Evolutionary conservation across 92 coral and sea anemone genomes (phyloP).

Genomic region (Hydrozoanthus gracilis): DNA sequence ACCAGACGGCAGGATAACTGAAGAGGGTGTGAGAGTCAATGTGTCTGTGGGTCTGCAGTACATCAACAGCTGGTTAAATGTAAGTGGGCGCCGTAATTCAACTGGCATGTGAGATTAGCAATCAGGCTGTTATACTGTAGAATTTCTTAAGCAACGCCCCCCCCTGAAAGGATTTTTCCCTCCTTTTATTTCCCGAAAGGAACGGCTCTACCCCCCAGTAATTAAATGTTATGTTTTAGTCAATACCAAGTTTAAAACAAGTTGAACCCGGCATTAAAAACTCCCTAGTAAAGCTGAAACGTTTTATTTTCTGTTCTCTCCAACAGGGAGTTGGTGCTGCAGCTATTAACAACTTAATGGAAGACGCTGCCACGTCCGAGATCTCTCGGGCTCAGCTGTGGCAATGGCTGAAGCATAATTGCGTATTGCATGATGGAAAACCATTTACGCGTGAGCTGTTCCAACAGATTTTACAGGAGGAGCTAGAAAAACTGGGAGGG

Average conservation of each 20-base stretch:
- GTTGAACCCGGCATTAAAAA: no score
- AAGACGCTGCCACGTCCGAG: slow-evolving; percentile 98
- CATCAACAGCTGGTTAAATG: slow-evolving; percentile 93
- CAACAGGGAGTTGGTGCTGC: slow-evolving; percentile 92
- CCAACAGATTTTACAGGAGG: slow-evolving; percentile 75
- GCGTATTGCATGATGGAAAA: slow-evolving; percentile 74
- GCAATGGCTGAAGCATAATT: slow-evolving; percentile 89
- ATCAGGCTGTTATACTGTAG: no score
- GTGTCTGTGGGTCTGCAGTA: slow-evolving; percentile 87
- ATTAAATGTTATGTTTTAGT: no score
- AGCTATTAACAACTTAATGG: slow-evolving; percentile 94
- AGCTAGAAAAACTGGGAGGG: slow-evolving; percentile 88
- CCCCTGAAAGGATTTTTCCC: no score
- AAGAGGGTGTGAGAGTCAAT: slow-evolving; percentile 85
- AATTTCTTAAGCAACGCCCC: no score
- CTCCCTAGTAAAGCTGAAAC: not conserved
- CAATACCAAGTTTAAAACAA: no score
- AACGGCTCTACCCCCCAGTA: no score
- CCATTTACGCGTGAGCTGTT: slow-evolving; percentile 75
- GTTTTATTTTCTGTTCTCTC: not conserved
- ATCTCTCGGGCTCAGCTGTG: slow-evolving; percentile 97
- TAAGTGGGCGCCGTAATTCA: slow-evolving; percentile 10
- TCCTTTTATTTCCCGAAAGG: no score
- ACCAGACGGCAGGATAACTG: slow-evolving; percentile 89
- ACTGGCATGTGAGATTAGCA: no score